These are phyloP conservation scores for Antheraea pernyi DNA, from an alignment of 1,140 invertebrate genomes.

Conservation along the genomic window DNA sequence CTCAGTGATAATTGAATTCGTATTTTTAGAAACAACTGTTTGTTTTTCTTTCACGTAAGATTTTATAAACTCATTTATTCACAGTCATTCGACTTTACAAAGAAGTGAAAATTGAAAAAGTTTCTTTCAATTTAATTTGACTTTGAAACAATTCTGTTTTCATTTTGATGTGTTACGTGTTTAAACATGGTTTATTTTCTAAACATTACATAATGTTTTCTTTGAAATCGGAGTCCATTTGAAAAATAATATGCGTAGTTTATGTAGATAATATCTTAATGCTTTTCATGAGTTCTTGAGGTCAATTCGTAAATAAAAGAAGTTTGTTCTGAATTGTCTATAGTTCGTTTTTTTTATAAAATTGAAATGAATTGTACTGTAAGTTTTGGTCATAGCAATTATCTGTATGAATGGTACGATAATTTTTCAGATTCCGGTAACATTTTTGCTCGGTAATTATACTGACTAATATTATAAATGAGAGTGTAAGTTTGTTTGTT, in stretches of 20 bases:
- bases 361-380: too few relatives aligned
- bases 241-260: background rate
- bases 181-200: background rate
- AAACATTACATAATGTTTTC: background rate
- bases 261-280: too few relatives aligned
- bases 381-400: too few relatives aligned
- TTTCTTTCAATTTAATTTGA: slow-evolving; percentile 37
- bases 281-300: too few relatives aligned
- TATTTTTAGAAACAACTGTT: background rate
- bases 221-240: background rate
- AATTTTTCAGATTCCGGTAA: too few relatives aligned
- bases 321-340: too few relatives aligned
- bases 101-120: slow-evolving; percentile 61
- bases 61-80: slow-evolving; percentile 58
- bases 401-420: too few relatives aligned
- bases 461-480: too few relatives aligned
- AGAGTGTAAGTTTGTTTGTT: too few relatives aligned
- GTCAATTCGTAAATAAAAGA: too few relatives aligned
- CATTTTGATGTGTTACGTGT: background rate
- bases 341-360: too few relatives aligned
- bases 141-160: slow-evolving; percentile 19
- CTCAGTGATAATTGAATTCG: background rate
- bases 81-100: slow-evolving; percentile 46
- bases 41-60: slow-evolving; percentile 13
- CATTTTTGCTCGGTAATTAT: too few relatives aligned